A percentile compares a stretch with the other conserved stretches of the same genome.
Evolutionary conservation across 2,888 invertebrate genomes (phyloP).

Genomic region (Idaea straminata): DNA sequence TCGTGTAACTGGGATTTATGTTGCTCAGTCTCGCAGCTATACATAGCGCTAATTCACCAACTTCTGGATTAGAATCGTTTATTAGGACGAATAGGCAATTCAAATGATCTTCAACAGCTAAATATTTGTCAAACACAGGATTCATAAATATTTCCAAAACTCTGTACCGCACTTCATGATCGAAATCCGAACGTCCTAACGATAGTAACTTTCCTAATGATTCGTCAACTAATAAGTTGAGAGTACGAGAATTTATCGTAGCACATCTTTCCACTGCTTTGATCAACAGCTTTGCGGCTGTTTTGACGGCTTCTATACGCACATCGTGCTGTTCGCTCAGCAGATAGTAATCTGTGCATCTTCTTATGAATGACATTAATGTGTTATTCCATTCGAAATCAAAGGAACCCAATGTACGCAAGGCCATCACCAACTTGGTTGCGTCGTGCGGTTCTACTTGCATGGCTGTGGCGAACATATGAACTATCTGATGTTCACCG

Average conservation of each 20-base stretch:
- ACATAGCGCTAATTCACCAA: conserved; percentile 94
- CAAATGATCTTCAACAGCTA: conserved; percentile 97
- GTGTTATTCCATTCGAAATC: conserved; percentile 95
- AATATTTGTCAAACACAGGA: conserved; percentile 92
- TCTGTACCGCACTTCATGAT: conserved; percentile 94
- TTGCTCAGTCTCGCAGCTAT: conserved; percentile 94
- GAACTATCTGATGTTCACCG: conserved; percentile 68
- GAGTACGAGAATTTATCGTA: conserved; percentile 87
- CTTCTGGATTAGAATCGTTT: conserved; percentile 97
- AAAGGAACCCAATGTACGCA: conserved; percentile 93
- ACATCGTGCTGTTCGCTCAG: conserved; percentile 95
- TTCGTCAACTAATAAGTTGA: conserved; percentile 93
- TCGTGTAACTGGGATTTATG: conserved; percentile 98
- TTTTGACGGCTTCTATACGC: conserved; percentile 93
- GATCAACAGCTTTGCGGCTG: conserved; percentile 92
- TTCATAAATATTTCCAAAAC: conserved; percentile 95
- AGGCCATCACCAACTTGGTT: conserved; percentile 92
- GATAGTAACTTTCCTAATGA: conserved; percentile 94
- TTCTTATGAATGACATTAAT: conserved; percentile 93
- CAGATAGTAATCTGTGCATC: conserved; percentile 95
- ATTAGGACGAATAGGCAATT: conserved; percentile 95
- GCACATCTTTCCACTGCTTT: conserved; percentile 87
- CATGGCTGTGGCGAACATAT: conserved; percentile 62
- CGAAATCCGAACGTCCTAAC: conserved; percentile 97
- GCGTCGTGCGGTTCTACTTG: conserved; percentile 85